Conservation (phyloP, 2,113 vertebrate species). For the Ailurus styani region DNA sequence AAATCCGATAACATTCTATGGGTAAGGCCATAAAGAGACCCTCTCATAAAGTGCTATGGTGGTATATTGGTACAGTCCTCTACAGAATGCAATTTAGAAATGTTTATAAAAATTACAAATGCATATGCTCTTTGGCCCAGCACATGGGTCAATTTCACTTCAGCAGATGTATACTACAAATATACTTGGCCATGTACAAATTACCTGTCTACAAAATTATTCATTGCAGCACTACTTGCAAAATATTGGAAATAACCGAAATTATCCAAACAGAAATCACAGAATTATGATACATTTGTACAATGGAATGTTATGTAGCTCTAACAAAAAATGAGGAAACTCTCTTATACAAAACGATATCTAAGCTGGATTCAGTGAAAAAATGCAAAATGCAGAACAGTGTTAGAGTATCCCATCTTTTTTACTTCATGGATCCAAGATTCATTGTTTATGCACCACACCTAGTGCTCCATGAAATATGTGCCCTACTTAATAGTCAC, state of each 20-base stretch:
- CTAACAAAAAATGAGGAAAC: not conserved
- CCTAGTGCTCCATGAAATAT: too few relatives aligned
- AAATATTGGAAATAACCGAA: not conserved
- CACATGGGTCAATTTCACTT: not conserved
- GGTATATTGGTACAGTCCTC: not conserved
- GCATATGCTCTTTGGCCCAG: not conserved
- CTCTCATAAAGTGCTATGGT: not conserved
- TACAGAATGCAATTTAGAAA: not conserved
- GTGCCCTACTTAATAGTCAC: too few relatives aligned
- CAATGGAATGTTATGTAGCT: not conserved
- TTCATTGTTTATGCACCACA: too few relatives aligned
- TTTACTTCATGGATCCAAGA: too few relatives aligned
- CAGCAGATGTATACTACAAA: not conserved
- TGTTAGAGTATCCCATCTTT: not conserved
- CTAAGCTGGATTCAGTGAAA: not conserved
- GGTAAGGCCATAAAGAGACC: not conserved
- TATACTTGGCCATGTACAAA: not conserved
- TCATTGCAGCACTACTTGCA: not conserved
- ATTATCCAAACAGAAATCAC: not conserved
- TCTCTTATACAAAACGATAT: not conserved
- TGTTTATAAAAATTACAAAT: slow-evolving; percentile 20
- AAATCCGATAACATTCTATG: not conserved
- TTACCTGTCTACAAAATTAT: not conserved
- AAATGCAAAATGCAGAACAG: not conserved
- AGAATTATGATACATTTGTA: not conserved